phyloP scores from a whole-genome alignment of 1,140 invertebrate species.

The Tyrophagus putrescentiae region DNA sequence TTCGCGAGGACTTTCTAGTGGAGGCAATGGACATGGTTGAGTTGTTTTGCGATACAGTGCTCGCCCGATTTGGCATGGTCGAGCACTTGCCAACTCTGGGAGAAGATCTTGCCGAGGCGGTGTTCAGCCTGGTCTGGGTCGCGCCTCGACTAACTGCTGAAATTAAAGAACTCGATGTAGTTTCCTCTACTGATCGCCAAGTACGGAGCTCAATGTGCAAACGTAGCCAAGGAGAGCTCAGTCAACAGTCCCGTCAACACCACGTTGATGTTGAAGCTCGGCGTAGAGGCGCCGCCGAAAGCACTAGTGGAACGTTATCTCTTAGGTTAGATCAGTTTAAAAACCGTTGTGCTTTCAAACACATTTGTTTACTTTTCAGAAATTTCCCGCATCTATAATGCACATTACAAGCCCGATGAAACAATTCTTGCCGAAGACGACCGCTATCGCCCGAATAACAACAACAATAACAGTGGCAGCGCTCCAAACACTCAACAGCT shows the following conservation, averaged over 20 bases:
- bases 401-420: too few relatives aligned
- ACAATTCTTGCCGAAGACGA: background rate
- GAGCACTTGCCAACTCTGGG: conserved; percentile 95
- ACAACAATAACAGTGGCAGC: background rate
- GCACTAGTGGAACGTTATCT: conserved; percentile 85
- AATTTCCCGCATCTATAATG: background rate
- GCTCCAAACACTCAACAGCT: background rate
- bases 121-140: conserved; percentile 91
- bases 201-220: conserved; percentile 83
- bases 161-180: conserved; percentile 63
- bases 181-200: conserved; percentile 76
- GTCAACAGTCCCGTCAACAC: conserved; percentile 64
- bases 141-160: conserved; percentile 51
- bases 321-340: conserved; percentile 35
- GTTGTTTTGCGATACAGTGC: conserved; percentile 93
- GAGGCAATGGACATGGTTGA: conserved; percentile 95
- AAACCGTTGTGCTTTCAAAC: background rate
- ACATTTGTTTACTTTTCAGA: background rate
- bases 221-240: conserved; percentile 59
- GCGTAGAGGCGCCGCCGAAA: conserved; percentile 87
- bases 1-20: conserved; percentile 95
- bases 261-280: conserved; percentile 88
- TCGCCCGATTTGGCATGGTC: conserved; percentile 88
- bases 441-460: background rate
- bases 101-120: conserved; percentile 83